These are phyloP conservation scores for Mus minutoides DNA, from an alignment of 2,797 vertebrate genomes.

Conservation along the genomic window DNA sequence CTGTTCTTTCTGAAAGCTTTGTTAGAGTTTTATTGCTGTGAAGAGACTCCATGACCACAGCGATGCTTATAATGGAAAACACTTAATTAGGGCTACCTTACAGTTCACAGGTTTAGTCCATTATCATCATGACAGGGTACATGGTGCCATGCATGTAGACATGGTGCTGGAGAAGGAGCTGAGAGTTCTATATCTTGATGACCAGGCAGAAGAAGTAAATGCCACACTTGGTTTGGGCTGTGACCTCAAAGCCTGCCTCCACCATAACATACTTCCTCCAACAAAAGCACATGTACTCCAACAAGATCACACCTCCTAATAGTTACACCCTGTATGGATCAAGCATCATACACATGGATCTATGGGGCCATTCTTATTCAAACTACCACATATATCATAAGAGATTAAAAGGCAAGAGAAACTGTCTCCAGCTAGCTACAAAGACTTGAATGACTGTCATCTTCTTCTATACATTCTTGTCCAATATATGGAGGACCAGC, in stretches of 20 bases:
- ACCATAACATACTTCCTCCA: neutral
- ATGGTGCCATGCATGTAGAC: neutral
- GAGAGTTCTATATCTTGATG: neutral
- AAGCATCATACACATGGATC: neutral
- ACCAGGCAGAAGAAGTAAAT: neutral
- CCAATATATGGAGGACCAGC: neutral
- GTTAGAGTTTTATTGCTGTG: neutral
- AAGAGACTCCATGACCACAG: neutral
- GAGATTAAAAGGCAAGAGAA: rapidly evolving
- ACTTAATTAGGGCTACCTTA: neutral
- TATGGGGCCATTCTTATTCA: neutral
- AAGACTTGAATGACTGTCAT: too few relatives aligned
- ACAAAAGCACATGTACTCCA: neutral
- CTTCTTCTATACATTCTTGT: neutral
- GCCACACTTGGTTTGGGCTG: neutral
- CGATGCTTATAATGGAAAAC: neutral
- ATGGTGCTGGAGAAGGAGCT: neutral
- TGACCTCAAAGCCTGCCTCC: neutral
- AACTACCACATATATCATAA: neutral
- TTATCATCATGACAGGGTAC: neutral
- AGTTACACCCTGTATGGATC: neutral
- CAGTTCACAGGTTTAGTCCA: neutral
- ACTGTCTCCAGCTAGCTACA: neutral
- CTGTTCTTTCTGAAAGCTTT: neutral
- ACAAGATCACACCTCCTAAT: neutral